phyloP scores from a whole-genome alignment of 2,888 invertebrate species.

The Malthinus seriepunctatus region DNA sequence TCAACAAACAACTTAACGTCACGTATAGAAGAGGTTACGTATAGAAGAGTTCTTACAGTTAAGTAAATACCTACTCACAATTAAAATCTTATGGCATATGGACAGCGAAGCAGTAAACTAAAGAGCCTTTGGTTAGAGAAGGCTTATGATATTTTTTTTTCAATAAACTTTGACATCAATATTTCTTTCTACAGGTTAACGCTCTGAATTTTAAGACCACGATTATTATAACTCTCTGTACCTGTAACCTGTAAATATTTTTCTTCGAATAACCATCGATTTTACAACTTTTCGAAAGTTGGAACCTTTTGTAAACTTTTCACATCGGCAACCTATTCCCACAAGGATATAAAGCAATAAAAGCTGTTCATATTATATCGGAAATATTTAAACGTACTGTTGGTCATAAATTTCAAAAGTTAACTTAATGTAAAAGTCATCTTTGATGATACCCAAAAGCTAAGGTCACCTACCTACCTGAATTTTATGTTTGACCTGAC shows the following conservation, averaged over 20 bases:
- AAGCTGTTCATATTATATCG: background rate
- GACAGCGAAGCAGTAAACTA: constrained; percentile 12
- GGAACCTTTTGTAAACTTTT: background rate
- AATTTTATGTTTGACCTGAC: constrained; percentile 6
- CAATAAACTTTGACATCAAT: constrained; percentile 19
- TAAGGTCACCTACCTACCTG: constrained; percentile 26
- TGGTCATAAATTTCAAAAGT: constrained; percentile 13
- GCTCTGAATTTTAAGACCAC: constrained; percentile 21
- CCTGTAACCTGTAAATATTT: constrained; percentile 12
- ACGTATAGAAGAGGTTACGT: constrained; percentile 1
- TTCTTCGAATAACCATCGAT: background rate
- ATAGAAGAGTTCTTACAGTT: constrained; percentile 15
- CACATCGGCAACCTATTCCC: background rate
- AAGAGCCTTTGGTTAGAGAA: no score
- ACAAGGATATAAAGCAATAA: constrained; percentile 1
- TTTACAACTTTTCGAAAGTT: background rate
- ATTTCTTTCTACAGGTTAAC: constrained; percentile 27
- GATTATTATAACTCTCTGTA: no score
- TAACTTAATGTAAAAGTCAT: constrained; percentile 9
- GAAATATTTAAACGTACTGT: constrained; percentile 13
- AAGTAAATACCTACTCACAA: constrained; percentile 21
- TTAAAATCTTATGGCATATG: constrained; percentile 19
- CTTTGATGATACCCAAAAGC: constrained; percentile 14
- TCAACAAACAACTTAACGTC: constrained; percentile 6
- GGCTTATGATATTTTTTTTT: no score